phyloP scores from a whole-genome alignment of 1,140 invertebrate species.

The Drosophila ambigua region DNA sequence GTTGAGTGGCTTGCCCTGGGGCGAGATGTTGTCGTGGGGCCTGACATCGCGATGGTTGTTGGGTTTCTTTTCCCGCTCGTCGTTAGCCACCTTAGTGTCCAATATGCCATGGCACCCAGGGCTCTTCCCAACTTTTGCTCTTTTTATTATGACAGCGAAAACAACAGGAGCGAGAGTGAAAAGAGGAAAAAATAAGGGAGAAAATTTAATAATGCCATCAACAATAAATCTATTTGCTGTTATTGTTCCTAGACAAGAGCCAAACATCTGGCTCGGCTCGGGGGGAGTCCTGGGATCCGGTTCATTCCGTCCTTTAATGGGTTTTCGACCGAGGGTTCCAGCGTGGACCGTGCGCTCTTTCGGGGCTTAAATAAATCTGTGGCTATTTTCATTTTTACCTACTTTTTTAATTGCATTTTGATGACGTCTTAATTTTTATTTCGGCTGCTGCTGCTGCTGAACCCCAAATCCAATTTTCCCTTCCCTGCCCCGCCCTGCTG shows the following conservation, averaged over 20 bases:
- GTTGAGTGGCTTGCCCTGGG: constrained; percentile 55
- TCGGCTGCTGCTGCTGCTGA: constrained; percentile 29
- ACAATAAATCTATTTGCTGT: constrained; percentile 80
- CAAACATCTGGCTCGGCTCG: constrained; percentile 40
- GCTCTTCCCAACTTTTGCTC: constrained; percentile 29
- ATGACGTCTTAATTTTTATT: constrained; percentile 82
- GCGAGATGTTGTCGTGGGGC: constrained; percentile 67
- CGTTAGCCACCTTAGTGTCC: constrained; percentile 62
- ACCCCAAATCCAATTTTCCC: constrained; percentile 69
- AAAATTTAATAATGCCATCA: constrained; percentile 80
- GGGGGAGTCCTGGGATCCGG: constrained; percentile 29
- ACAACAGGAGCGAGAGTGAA: constrained; percentile 24
- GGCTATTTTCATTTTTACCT: constrained; percentile 77
- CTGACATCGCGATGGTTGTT: constrained; percentile 62
- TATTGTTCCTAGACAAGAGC: constrained; percentile 67
- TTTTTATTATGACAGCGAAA: constrained; percentile 73
- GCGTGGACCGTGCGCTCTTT: neutral
- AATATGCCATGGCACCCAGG: constrained; percentile 40
- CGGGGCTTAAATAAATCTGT: constrained; percentile 76
- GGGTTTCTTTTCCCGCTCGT: constrained; percentile 44
- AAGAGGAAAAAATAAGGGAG: constrained; percentile 39
- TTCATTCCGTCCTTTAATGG: constrained; percentile 55
- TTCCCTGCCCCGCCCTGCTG: constrained; percentile 1
- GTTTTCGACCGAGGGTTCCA: constrained; percentile 7
- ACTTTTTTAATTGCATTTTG: constrained; percentile 82